Evolutionary conservation across 1,140 invertebrate genomes (phyloP).

Genomic region (Drosophila tristis): DNA sequence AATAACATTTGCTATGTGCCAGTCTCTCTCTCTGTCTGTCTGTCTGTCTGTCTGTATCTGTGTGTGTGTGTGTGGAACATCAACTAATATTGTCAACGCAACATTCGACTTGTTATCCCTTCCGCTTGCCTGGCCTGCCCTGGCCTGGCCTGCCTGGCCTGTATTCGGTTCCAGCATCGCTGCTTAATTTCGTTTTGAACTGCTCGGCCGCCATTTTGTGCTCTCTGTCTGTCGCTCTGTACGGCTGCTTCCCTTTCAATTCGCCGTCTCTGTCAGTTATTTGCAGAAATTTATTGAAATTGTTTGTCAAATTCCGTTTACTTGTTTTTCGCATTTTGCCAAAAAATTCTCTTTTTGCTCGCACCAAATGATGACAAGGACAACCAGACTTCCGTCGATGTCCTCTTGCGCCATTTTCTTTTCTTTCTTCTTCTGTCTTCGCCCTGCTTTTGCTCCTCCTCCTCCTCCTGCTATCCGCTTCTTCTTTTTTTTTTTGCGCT

Average conservation of each 20-base stretch:
- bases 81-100: conserved; percentile 80
- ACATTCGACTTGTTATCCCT: conserved; percentile 80
- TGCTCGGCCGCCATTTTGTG: conserved; percentile 72
- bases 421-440: conserved; percentile 7
- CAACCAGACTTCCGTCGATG: conserved; percentile 63
- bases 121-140: conserved; percentile 66
- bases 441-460: too few relatives aligned
- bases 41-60: conserved; percentile 12
- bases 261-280: conserved; percentile 67
- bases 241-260: not conserved
- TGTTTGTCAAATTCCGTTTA: conserved; percentile 82
- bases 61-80: conserved; percentile 64
- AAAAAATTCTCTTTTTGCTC: conserved; percentile 46
- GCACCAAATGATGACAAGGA: conserved; percentile 49
- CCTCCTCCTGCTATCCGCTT: not conserved
- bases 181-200: conserved; percentile 79
- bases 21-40: not conserved
- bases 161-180: conserved; percentile 17
- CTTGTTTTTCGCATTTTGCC: conserved; percentile 78
- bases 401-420: conserved; percentile 64
- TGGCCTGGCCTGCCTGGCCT: not conserved
- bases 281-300: conserved; percentile 82
- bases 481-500: conserved; percentile 13
- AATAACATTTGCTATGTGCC: conserved; percentile 57
- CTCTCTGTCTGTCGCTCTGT: conserved; percentile 5